Evolutionary conservation across 2,113 vertebrate species (phyloP).

Genomic region (Alethe castanea): DNA sequence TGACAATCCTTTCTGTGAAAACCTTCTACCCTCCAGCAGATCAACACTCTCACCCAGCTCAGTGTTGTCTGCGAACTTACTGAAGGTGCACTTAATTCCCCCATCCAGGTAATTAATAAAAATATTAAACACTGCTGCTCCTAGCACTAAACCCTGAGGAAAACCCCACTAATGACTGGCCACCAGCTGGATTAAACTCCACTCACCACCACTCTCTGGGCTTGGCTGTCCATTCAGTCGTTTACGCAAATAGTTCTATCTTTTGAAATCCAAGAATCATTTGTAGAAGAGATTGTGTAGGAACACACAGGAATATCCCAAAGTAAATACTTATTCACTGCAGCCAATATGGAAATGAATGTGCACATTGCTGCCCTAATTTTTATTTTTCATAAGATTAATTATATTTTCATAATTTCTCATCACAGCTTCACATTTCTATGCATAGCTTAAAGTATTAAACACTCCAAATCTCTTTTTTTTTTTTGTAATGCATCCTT

Average conservation of each 20-base stretch:
- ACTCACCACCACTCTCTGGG: not conserved
- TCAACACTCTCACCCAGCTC: not conserved
- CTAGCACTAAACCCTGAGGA: not conserved
- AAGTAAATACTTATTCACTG: not conserved
- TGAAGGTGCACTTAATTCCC: not conserved
- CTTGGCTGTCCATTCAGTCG: not conserved
- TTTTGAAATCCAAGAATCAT: not conserved
- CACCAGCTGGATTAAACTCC: not conserved
- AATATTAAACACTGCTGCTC: not conserved
- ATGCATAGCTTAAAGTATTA: not conserved
- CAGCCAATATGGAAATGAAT: not conserved
- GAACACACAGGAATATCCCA: not conserved
- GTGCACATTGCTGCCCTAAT: not conserved
- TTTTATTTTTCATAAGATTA: not conserved
- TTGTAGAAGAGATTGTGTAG: not conserved
- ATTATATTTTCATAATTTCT: not conserved
- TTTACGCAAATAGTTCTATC: not conserved
- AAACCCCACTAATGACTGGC: not conserved
- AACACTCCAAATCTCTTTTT: not conserved
- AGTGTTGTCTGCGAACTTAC: accelerated
- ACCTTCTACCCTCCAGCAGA: not conserved
- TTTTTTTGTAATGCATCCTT: not conserved
- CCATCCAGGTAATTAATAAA: not conserved
- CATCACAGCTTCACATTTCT: not conserved
- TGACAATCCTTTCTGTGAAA: not conserved